Evolutionary conservation across 2,888 invertebrate species (phyloP).

Genomic region (Linnaemya tessellans): DNA sequence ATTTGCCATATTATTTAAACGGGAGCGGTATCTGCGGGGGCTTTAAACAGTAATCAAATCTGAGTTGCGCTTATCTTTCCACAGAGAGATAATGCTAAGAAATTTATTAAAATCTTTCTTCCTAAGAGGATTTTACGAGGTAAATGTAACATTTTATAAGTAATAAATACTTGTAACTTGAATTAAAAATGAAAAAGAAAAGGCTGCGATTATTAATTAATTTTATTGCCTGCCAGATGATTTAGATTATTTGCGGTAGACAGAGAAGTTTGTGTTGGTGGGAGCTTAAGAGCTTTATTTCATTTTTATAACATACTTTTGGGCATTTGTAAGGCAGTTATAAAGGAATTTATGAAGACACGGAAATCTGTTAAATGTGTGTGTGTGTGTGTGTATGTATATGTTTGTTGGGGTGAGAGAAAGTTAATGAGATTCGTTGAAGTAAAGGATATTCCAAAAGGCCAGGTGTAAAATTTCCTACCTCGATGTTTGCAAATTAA

Average conservation of each 20-base stretch:
- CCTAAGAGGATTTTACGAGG: background rate
- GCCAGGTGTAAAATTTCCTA: too few relatives aligned
- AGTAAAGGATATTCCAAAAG: too few relatives aligned
- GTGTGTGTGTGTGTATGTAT: too few relatives aligned
- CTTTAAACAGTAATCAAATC: background rate
- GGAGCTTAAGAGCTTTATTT: background rate
- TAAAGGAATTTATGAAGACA: background rate
- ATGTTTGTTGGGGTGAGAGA: too few relatives aligned
- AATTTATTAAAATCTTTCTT: constrained; percentile 38
- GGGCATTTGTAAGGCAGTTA: background rate
- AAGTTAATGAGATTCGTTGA: too few relatives aligned
- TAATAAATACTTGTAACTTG: background rate
- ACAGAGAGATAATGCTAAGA: constrained; percentile 15
- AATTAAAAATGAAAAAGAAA: background rate
- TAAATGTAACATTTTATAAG: background rate
- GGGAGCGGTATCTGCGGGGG: constrained; percentile 32
- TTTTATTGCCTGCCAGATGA: background rate
- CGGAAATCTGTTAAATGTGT: background rate
- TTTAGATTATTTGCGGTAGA: background rate
- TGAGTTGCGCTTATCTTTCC: background rate
- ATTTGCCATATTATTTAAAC: constrained; percentile 65
- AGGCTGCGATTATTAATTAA: background rate
- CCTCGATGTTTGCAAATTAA: too few relatives aligned
- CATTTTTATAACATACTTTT: background rate
- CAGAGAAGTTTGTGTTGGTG: background rate